These are phyloP conservation scores for Tympanuchus pallidicinctus DNA, from an alignment of 2,113 vertebrate species.

Conservation along the genomic window DNA sequence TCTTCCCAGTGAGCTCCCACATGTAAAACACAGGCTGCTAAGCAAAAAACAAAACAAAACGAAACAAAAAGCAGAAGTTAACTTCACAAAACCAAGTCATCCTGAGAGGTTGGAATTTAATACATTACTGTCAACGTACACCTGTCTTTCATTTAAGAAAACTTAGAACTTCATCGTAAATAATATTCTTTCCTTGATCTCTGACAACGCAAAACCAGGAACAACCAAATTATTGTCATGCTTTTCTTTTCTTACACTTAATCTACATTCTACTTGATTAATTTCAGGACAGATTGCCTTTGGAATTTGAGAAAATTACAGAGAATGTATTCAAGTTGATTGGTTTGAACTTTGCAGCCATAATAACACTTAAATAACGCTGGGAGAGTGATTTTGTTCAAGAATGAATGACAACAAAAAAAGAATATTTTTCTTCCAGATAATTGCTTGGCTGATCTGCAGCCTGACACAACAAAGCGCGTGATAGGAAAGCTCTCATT, in stretches of 20 bases:
- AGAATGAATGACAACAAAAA: background rate
- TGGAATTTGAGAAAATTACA: slow-evolving; percentile 4
- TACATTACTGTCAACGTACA: background rate
- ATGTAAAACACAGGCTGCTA: background rate
- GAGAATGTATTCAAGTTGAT: background rate
- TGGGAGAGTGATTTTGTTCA: background rate
- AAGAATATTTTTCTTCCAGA: background rate
- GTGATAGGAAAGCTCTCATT: background rate
- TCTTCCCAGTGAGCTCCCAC: background rate
- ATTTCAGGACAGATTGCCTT: background rate
- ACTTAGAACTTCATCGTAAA: background rate
- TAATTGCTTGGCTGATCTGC: background rate
- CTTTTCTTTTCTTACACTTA: background rate
- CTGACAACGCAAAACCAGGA: background rate
- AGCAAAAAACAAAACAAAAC: background rate
- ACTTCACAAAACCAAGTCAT: background rate
- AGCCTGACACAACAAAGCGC: background rate
- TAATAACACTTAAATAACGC: background rate
- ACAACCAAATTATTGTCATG: background rate
- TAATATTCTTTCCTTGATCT: background rate
- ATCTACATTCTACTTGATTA: background rate
- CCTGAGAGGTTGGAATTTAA: background rate
- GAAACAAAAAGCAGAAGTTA: background rate
- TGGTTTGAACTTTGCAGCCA: background rate
- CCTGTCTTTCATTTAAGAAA: background rate